Conservation (phyloP, 2,113 vertebrate species). For the Seriola aureovittata region DNA sequence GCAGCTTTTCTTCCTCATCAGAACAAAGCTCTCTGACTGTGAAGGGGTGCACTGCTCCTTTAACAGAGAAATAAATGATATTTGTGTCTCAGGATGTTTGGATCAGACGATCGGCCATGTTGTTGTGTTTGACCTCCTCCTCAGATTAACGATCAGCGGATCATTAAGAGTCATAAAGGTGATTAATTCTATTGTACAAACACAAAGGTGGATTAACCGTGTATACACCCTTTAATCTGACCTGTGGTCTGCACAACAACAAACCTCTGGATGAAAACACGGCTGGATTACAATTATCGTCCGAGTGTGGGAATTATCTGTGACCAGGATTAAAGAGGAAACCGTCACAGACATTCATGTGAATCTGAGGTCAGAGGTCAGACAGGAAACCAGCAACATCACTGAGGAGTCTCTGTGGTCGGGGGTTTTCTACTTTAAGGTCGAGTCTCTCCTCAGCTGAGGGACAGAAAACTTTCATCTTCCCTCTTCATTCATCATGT, state of each 20-base stretch:
- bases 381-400: neutral
- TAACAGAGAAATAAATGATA: neutral
- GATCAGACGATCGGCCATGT: too few relatives aligned
- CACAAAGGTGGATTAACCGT: slow-evolving; percentile 36
- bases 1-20: neutral
- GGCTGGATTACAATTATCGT: slow-evolving; percentile 35
- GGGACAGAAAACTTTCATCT: too few relatives aligned
- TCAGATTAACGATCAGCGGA: slow-evolving; percentile 8
- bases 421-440: too few relatives aligned
- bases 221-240: slow-evolving; percentile 47
- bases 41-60: neutral
- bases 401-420: too few relatives aligned
- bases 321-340: neutral
- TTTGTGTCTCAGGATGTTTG: too few relatives aligned
- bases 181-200: slow-evolving; percentile 21
- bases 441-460: too few relatives aligned
- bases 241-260: neutral
- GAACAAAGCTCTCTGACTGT: neutral
- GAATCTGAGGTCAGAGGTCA: neutral
- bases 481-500: too few relatives aligned
- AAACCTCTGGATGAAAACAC: neutral
- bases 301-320: neutral
- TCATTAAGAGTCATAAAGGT: slow-evolving; percentile 9
- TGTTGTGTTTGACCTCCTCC: neutral
- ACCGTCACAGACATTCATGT: neutral